Conservation (phyloP, 2,113 vertebrate species). For the Prunella fulvescens region DNA sequence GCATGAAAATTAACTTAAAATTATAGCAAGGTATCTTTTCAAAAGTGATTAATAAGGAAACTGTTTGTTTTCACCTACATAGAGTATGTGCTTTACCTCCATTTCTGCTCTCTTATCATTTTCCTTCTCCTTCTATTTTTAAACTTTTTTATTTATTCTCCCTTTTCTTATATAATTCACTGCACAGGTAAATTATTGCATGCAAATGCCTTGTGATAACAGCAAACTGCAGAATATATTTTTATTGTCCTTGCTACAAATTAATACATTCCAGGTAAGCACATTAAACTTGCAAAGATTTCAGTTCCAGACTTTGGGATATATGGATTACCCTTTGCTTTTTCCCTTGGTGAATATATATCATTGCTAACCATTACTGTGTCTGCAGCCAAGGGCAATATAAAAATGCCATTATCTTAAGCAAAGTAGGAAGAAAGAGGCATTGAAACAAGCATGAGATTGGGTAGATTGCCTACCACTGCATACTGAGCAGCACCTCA, state of each 20-base stretch:
- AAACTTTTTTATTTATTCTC: conserved; percentile 30
- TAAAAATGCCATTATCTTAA: conserved; percentile 55
- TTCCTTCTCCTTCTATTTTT: not conserved
- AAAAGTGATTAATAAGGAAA: not conserved
- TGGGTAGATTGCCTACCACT: not conserved
- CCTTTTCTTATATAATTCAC: conserved; percentile 13
- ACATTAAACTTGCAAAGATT: conserved; percentile 31
- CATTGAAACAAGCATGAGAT: not conserved
- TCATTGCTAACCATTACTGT: conserved; percentile 21
- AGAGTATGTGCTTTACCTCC: not conserved
- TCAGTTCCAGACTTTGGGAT: conserved; percentile 35
- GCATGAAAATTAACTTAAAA: not conserved
- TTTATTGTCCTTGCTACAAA: conserved; percentile 48
- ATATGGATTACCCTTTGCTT: conserved; percentile 38
- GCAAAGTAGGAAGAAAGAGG: conserved; percentile 6
- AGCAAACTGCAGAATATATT: conserved; percentile 29
- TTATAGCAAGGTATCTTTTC: not conserved
- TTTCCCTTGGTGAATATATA: conserved; percentile 21
- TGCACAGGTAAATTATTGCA: conserved; percentile 8
- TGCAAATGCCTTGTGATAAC: conserved; percentile 18
- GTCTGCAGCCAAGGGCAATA: conserved; percentile 42
- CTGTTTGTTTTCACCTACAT: not conserved
- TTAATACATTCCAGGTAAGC: conserved; percentile 45
- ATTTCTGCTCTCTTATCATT: not conserved
- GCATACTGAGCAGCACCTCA: not conserved